Base-by-base conservation (phyloP, 1,140 invertebrate species). In the Drosophila pallidifrons region DNA sequence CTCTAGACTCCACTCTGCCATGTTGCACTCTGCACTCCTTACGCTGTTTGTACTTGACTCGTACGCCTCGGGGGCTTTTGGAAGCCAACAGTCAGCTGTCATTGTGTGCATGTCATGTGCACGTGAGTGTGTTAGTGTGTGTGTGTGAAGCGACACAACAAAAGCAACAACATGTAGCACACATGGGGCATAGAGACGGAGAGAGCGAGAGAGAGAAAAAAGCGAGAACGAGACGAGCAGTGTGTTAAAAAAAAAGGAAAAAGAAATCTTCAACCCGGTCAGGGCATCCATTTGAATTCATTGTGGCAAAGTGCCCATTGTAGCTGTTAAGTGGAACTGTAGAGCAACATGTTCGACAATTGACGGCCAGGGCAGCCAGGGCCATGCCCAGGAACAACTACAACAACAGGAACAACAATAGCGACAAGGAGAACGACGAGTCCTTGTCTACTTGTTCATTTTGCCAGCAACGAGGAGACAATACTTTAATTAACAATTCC, bases 401-500 rank as follows among this genome's bases (percentile, higher is more conserved):
- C 35, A 47, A 13, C 35, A 25, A 45, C 25, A 13, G 16, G 55
- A 49, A 46, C 43, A 20, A 28, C 45, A 43, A 67, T 46, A 47
- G 49, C 63, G 64, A 52, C 75, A 30, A 69, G 60, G 54, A 54
- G 52, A 58, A 43, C 63, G 72, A 77, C 76, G 77, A 77, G 82
- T 91, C 79, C 82, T 91, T 91, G 88, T 88, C 81, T 79, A 75
- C 88, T 91, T 91, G 88, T 91, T 91, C 88, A 91, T 91, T 91
- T 91, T 87, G 80, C 80, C 80, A 87, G 83, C 82, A 83, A 91
- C 82, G 82, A 89, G 88, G 87, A 91, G 87, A 91, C 88, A 91
- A 91, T 91, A 91, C 88, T 91, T 91, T 91, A 91, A 91, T 91
- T 91, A 91, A 91, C 88, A 91, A 91, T 91, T 91, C 88, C 83